Evolutionary conservation across 2,888 invertebrate species (phyloP), one percentile per base, ranked within the genome.

Genomic region (Parnassius orleans): DNA sequence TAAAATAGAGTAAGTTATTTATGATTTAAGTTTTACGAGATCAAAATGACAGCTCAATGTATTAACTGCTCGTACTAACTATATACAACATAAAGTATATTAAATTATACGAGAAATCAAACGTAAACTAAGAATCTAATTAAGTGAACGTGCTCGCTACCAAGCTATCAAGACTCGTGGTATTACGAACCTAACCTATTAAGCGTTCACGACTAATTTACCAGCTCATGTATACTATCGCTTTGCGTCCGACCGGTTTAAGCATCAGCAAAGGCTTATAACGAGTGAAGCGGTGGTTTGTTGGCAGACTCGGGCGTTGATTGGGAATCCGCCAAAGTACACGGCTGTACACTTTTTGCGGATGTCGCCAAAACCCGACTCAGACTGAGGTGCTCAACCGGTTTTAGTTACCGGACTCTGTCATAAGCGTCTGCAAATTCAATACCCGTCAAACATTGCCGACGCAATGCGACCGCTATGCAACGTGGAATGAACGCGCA

Each of bases 371-470:
- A 90, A 88, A 87, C 83, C 78, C 80, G 83, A 74, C 78, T 75
- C 80, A 83, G 81, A 84, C 86, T 84, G 87, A 88, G 86, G 87
- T 84, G 86, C 84, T 72, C 84, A 81, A 90, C 90, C 90, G 90
- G 90, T 90, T 90, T 87, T 48, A 80, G 83, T 80, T 80, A 78
- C 80, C 80, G 70, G 72, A 14, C 55, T 69, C 77, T 83, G 76
- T 87, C 88, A 89, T 84, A 86, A 84, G 83, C 80, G 84, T 89
- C 88, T 86, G 87, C 84, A 87, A 86, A 87, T 87, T 87, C 83
- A 84, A 81, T 85, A 87, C 83, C 85, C 87, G 81, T 88, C 88
- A 87, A 88, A 89, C 85, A 84, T 84, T 80, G 78, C 85, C 82
- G 75, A 78, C 79, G 81, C 81, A 83, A 79, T 79, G 76, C 73